These are phyloP conservation scores for Cheilosia soror DNA, from an alignment of 2,888 invertebrate species.

Conservation along the genomic window DNA sequence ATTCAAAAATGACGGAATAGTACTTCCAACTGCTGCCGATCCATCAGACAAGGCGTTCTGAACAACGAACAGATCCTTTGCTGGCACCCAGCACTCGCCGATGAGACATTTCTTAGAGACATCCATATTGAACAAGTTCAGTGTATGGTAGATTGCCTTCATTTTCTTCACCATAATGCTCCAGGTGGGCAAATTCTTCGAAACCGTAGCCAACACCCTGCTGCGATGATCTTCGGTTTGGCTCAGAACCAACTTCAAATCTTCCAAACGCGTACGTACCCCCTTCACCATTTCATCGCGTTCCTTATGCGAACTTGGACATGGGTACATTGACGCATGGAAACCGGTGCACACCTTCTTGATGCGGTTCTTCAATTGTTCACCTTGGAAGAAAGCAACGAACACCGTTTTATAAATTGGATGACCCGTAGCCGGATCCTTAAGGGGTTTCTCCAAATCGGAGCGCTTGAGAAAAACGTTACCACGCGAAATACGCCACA, in stretches of 20 bases:
- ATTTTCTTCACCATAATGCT: slow-evolving; percentile 92
- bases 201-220: slow-evolving; percentile 90
- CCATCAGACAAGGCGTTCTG: slow-evolving; percentile 92
- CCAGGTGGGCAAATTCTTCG: slow-evolving; percentile 93
- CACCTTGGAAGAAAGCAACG: slow-evolving; percentile 92
- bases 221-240: slow-evolving; percentile 94
- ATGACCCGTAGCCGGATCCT: slow-evolving; percentile 89
- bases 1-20: slow-evolving; percentile 96
- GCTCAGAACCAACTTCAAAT: slow-evolving; percentile 90
- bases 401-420: slow-evolving; percentile 92
- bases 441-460: slow-evolving; percentile 89
- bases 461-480: slow-evolving; percentile 92
- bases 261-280: slow-evolving; percentile 92
- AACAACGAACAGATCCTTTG: slow-evolving; percentile 88
- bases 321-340: slow-evolving; percentile 93
- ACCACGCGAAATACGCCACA: slow-evolving; percentile 94
- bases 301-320: slow-evolving; percentile 91
- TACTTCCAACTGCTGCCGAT: slow-evolving; percentile 92
- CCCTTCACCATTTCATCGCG: slow-evolving; percentile 92
- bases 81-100: slow-evolving; percentile 95
- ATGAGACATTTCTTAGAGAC: slow-evolving; percentile 95
- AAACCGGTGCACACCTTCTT: slow-evolving; percentile 95
- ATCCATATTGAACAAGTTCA: slow-evolving; percentile 96
- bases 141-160: slow-evolving; percentile 97
- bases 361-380: slow-evolving; percentile 92